These are phyloP conservation scores for Plecturocebus donacophilus DNA, from an alignment of 2,113 vertebrate species.

Conservation along the genomic window DNA sequence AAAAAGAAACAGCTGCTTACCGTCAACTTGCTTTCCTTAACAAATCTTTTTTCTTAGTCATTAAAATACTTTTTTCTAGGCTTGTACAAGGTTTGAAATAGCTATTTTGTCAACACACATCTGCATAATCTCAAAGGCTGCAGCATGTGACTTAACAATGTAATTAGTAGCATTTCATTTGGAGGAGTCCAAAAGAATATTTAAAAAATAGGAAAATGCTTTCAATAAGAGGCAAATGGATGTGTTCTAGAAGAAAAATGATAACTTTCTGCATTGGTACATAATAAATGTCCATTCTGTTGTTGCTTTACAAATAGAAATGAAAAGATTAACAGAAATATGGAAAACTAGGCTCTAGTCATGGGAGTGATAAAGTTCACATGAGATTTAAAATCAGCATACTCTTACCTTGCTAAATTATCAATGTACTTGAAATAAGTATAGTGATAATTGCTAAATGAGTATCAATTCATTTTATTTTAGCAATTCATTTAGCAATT, in stretches of 20 bases:
- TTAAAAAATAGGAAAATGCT: not conserved
- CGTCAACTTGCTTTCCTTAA: not conserved
- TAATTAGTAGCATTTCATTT: conserved; percentile 11
- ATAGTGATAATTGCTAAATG: not conserved
- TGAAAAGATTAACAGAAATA: conserved; percentile 43
- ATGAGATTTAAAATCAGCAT: not conserved
- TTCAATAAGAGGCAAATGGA: not conserved
- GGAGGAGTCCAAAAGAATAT: not conserved
- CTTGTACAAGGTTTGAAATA: not conserved
- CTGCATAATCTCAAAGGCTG: conserved; percentile 31
- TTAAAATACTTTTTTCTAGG: conserved; percentile 45
- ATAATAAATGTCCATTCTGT: conserved; percentile 41
- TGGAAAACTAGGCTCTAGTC: not conserved
- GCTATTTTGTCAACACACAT: not conserved
- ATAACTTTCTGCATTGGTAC: conserved; percentile 61
- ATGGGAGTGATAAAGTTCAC: not conserved
- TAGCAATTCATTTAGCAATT: too few species aligned
- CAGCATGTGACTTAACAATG: not conserved
- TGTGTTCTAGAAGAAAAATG: conserved; percentile 38
- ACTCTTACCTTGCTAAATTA: not conserved
- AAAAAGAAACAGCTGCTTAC: conserved; percentile 56
- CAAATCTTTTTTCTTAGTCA: conserved; percentile 9
- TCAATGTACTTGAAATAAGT: not conserved
- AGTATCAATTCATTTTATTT: too few species aligned
- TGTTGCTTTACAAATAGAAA: not conserved